Evolutionary conservation across 2,113 vertebrate species (phyloP).

Genomic region (Nothocercus julius): DNA sequence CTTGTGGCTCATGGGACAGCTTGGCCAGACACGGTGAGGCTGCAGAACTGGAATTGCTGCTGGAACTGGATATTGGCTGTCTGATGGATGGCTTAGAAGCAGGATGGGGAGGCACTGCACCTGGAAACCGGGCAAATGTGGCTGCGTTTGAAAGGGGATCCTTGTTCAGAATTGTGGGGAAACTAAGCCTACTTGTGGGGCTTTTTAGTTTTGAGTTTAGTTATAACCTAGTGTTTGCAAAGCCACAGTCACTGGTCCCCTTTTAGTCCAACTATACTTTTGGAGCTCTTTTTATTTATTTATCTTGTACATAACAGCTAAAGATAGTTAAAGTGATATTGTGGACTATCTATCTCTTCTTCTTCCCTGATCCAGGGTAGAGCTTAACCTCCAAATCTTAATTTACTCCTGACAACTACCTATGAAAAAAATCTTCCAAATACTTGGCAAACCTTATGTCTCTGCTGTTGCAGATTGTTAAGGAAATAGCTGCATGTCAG

Average conservation of each 20-base stretch:
- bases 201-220: neutral
- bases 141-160: neutral
- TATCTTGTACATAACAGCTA: neutral
- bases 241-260: neutral
- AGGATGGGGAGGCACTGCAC: neutral
- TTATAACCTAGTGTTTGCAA: neutral
- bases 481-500: neutral
- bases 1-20: neutral
- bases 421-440: neutral
- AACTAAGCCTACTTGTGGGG: neutral
- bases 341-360: neutral
- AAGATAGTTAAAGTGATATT: neutral
- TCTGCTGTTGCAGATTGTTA: neutral
- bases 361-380: neutral
- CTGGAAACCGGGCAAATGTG: neutral
- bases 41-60: neutral
- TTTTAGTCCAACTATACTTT: neutral
- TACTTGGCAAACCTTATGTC: neutral
- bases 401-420: neutral
- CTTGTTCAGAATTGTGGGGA: neutral
- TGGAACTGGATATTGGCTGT: neutral
- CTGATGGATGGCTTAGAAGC: neutral
- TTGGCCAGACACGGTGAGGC: neutral
- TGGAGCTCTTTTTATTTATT: neutral
- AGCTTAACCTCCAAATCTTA: slow-evolving; percentile 3